Conservation (phyloP, 2,113 vertebrate species). For the Sapayoa aenigma region DNA sequence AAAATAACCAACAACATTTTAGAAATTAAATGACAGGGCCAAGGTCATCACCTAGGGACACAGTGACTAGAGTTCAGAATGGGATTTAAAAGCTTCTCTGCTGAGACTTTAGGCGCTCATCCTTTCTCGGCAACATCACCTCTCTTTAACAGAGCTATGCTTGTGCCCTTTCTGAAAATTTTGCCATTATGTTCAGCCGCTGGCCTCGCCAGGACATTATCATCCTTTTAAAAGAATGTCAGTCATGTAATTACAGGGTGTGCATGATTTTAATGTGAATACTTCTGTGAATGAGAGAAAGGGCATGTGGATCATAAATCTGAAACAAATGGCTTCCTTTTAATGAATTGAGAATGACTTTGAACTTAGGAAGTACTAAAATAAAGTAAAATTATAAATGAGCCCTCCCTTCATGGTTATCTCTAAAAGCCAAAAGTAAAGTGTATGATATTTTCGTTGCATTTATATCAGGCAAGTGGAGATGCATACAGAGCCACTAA, state of each 20-base stretch:
- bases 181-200: conserved; percentile 23
- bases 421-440: conserved; percentile 23
- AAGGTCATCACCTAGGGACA: background rate
- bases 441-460: conserved; percentile 16
- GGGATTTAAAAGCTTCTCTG: background rate
- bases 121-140: background rate
- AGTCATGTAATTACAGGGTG: background rate
- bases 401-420: conserved; percentile 32
- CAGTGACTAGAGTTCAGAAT: background rate
- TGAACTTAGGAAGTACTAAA: conserved; percentile 31
- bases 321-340: conserved; percentile 31
- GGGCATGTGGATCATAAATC: conserved; percentile 26
- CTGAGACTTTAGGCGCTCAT: background rate
- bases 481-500: conserved; percentile 12
- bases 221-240: conserved; percentile 55
- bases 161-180: background rate
- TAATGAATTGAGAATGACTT: conserved; percentile 43
- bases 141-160: conserved; percentile 55
- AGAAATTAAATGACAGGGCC: background rate
- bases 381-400: conserved; percentile 49
- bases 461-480: conserved; percentile 39
- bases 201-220: conserved; percentile 19
- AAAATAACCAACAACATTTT: background rate
- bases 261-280: conserved; percentile 9
- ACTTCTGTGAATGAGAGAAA: conserved; percentile 50